A percentile compares a stretch with the other conserved stretches of the same genome.
phyloP scores from a whole-genome alignment of 30 jellyfish, hydroid and myxozoan genomes.

The Aurelia aurita region DNA sequence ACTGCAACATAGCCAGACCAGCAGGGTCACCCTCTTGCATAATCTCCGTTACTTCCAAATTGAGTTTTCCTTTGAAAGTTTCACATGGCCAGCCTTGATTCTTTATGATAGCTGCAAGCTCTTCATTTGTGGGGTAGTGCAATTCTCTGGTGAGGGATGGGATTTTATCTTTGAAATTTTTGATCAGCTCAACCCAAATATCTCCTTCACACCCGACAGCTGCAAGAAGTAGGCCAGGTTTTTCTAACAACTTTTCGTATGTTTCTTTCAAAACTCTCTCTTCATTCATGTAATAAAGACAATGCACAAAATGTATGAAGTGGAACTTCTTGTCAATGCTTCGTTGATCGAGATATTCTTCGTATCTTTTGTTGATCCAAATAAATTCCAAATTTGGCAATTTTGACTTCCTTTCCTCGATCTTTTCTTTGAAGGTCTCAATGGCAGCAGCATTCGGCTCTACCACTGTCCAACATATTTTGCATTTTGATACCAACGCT shows the following conservation, averaged over 20 bases:
- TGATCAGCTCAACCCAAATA: slow-evolving; percentile 3
- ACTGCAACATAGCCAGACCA: slow-evolving; percentile 17
- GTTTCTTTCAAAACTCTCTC: background rate
- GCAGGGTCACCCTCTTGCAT: slow-evolving; percentile 12
- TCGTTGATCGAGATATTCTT: background rate
- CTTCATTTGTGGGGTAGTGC: slow-evolving; percentile 8
- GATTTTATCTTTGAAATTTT: background rate
- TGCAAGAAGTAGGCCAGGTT: background rate
- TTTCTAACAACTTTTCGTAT: background rate
- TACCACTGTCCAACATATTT: background rate
- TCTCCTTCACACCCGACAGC: slow-evolving; percentile 14
- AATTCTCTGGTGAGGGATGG: background rate
- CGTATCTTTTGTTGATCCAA: slow-evolving; percentile 23
- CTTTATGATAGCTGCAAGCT: background rate
- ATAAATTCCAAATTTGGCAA: slow-evolving; percentile 10
- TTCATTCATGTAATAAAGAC: slow-evolving; percentile 2
- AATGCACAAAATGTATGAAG: slow-evolving; percentile 14
- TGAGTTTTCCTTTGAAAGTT: background rate
- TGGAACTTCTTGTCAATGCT: background rate
- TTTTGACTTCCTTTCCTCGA: background rate
- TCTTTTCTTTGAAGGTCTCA: background rate
- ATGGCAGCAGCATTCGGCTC: slow-evolving; percentile 25
- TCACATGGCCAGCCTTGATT: background rate
- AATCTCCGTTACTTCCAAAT: slow-evolving; percentile 13
- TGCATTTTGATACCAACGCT: background rate